Percentiles rank a stretch among this genome's conserved stretches.
These are phyloP conservation scores for Drosophila rellima DNA, from an alignment of 2,888 invertebrate genomes.

Conservation along the genomic window DNA sequence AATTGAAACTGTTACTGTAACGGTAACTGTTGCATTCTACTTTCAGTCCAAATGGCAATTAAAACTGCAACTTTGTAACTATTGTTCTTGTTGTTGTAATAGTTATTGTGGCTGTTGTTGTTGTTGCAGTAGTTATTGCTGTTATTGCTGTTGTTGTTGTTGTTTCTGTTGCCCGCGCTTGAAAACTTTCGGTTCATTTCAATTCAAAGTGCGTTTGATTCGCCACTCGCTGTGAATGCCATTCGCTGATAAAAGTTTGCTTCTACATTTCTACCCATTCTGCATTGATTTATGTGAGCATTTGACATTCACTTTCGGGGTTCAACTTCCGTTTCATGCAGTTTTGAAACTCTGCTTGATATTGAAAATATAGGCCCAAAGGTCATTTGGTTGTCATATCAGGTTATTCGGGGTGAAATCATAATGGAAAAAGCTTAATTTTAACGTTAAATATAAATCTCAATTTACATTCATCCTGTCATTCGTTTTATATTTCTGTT, in stretches of 20 bases:
- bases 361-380: constrained; percentile 16
- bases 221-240: constrained; percentile 18
- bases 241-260: constrained; percentile 20
- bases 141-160: constrained; percentile 11
- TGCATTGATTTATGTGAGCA: constrained; percentile 21
- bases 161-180: constrained; percentile 19
- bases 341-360: constrained; percentile 18
- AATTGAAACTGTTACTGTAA: constrained; percentile 14
- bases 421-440: background rate
- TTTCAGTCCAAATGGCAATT: constrained; percentile 47
- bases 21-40: constrained; percentile 47
- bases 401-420: background rate
- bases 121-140: constrained; percentile 10
- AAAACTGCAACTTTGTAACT: constrained; percentile 36
- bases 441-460: background rate
- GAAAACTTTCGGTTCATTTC: constrained; percentile 49
- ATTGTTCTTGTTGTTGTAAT: constrained; percentile 11
- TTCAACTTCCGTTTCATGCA: constrained; percentile 17
- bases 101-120: constrained; percentile 13
- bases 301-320: constrained; percentile 24
- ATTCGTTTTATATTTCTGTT: too few relatives aligned
- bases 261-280: constrained; percentile 12
- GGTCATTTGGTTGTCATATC: background rate
- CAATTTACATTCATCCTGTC: too few relatives aligned
- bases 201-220: constrained; percentile 39